Evolutionary conservation across 2,888 invertebrate genomes (phyloP), one percentile per base, ranked within the genome.

Genomic region (Punctoribates punctum): DNA sequence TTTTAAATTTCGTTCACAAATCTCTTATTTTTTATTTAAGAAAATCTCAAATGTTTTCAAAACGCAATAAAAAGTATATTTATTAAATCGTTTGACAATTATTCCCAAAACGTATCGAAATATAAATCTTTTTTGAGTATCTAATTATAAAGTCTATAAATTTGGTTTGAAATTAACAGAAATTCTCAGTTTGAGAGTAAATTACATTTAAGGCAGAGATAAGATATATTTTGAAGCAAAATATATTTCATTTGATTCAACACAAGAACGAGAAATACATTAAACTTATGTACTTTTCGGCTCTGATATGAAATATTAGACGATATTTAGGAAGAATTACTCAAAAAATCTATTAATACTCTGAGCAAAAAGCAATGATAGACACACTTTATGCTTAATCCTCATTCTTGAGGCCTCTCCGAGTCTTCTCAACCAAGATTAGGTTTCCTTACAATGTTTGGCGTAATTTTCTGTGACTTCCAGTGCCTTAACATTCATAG

Each of bases 141-240:
- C 54, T 54, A 54, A 54, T 54, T 54, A 54, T 54, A 54, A 54
- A 54, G 54, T 54, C 54, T 20, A 54, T 54, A 54, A 54, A 54
- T 54, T 54, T n/a, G n/a, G n/a, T 20, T 1, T n/a, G n/a, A 54
- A 54, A 54, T 20, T 54, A 15, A 54, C 17, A 48, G 48, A 15
- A 54, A n/a, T 54, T 54, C 54, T 54, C 54, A 9, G 54, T 9
- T 54, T 20, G n/a, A 20, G 20, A 54, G 13, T 48, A 54, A n/a
- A 54, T 54, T n/a, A 54, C 15, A 54, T 54, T n/a, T 20, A n/a
- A 54, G 20, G n/a, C n/a, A 54, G 20, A 17, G 17, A 48, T 48
- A 48, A 54, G 8, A 54, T n/a, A 54, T 20, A 54, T 20, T 17
- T 17, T 48, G 17, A n/a, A n/a, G n/a, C 15, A 54, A 54, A 54